A percentile compares a stretch with the other conserved stretches of the same genome.
Evolutionary conservation across 2,888 invertebrate species (phyloP).

Genomic region (Temnothorax ravouxi): DNA sequence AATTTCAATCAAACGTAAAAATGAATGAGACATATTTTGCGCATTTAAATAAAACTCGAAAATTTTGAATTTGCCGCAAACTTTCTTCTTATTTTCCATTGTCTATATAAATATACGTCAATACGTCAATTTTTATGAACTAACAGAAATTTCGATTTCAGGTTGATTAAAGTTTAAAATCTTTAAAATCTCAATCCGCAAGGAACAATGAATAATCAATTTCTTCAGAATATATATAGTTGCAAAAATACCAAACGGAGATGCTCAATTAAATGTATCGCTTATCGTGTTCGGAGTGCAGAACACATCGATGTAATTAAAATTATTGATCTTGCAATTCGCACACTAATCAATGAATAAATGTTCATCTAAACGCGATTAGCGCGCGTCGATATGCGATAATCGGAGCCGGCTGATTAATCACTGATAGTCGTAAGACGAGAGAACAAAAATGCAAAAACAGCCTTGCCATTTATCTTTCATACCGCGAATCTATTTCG

Average conservation of each 20-base stretch:
- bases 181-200: not conserved
- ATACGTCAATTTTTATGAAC: not conserved
- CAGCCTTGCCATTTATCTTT: not conserved
- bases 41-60: not conserved
- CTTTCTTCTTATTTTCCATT: not conserved
- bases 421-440: not conserved
- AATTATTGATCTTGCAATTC: not conserved
- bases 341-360: not conserved
- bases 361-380: not conserved
- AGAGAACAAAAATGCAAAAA: not conserved
- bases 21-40: not conserved
- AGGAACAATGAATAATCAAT: not conserved
- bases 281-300: not conserved
- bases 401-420: not conserved
- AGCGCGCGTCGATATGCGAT: not conserved
- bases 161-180: not conserved
- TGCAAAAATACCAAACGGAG: not conserved
- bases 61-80: not conserved
- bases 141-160: not conserved
- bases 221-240: not conserved
- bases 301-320: not conserved
- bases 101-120: not conserved
- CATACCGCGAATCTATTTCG: not conserved
- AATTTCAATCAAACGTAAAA: not conserved
- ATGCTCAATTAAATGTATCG: not conserved